phyloP scores from a whole-genome alignment of 2,888 invertebrate species.

The Artemia sinica region DNA sequence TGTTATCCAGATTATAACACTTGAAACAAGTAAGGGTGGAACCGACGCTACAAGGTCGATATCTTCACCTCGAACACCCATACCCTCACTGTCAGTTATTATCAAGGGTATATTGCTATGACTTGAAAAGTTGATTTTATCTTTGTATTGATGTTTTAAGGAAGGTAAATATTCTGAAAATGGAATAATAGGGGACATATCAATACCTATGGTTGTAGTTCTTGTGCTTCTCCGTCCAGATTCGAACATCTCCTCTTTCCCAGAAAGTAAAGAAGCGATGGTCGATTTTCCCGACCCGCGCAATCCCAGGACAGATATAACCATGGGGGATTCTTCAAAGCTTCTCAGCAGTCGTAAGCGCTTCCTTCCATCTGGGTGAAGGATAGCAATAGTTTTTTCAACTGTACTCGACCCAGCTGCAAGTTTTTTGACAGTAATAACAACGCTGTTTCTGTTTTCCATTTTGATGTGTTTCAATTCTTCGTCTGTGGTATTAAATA shows the following conservation, averaged over 20 bases:
- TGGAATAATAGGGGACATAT: conserved; percentile 1
- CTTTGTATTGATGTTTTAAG: too few relatives aligned
- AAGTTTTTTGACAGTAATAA: background rate
- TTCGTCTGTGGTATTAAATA: background rate
- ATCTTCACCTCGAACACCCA: conserved; percentile 3
- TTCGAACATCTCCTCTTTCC: background rate
- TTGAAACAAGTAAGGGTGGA: background rate
- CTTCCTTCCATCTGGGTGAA: background rate
- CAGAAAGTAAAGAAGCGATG: background rate
- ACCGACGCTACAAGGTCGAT: background rate
- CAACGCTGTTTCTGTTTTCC: background rate
- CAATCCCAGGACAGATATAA: background rate
- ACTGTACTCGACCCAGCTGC: background rate
- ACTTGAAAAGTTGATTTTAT: too few relatives aligned
- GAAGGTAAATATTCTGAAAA: background rate
- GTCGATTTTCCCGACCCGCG: background rate
- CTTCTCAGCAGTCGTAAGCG: background rate
- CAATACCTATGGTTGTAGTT: background rate
- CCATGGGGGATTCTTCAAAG: background rate
- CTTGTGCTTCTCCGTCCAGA: background rate
- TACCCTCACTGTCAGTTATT: conserved; percentile 2
- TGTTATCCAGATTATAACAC: background rate
- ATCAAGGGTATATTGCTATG: background rate
- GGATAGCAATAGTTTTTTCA: background rate
- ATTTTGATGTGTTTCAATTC: background rate